A percentile compares a stretch with the other conserved stretches of the same genome.
Conservation (phyloP, 1,140 invertebrate genomes). For the Wiebesia pumilae region DNA sequence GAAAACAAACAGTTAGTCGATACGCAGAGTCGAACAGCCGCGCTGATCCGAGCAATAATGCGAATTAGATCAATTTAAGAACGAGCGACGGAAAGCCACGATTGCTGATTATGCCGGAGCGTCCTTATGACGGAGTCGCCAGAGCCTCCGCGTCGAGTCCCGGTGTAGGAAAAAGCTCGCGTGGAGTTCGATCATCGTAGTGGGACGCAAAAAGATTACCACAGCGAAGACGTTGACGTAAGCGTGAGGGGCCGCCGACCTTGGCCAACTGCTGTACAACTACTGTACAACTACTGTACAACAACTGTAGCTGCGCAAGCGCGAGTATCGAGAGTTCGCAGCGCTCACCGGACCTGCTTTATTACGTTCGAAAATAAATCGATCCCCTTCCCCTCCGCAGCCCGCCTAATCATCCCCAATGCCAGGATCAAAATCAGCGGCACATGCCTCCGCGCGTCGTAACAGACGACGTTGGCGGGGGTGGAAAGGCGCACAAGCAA, state of each 20-base stretch:
- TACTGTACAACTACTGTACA: not conserved
- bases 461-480: not conserved
- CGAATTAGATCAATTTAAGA: too few relatives aligned
- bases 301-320: not conserved
- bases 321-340: not conserved
- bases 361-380: constrained; percentile 39
- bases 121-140: not conserved
- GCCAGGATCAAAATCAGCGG: constrained; percentile 13
- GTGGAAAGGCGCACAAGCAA: not conserved
- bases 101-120: not conserved
- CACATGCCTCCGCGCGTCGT: not conserved
- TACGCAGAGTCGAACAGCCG: not conserved
- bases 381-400: constrained; percentile 41
- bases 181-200: not conserved
- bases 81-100: not conserved
- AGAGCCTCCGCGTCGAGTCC: not conserved
- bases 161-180: not conserved
- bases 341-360: not conserved
- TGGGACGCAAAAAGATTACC: not conserved
- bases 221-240: too few relatives aligned
- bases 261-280: constrained; percentile 1
- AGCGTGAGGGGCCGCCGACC: not conserved
- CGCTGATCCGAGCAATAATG: not conserved
- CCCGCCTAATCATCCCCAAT: constrained; percentile 9
- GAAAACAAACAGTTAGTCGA: not conserved